phyloP scores from a whole-genome alignment of 2,797 vertebrate species.

The Onychomys torridus region DNA sequence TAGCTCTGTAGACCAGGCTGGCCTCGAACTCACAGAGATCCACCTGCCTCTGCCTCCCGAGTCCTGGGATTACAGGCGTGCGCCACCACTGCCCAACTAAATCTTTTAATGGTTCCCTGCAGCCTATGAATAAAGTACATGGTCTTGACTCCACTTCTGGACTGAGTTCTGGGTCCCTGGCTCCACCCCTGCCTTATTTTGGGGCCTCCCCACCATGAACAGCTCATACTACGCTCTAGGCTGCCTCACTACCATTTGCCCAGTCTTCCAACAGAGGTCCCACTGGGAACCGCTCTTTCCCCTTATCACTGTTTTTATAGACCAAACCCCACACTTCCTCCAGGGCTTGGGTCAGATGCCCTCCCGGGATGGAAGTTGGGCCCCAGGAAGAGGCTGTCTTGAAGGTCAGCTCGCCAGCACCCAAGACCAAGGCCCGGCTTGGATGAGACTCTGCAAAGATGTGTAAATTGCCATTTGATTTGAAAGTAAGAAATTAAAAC shows the following conservation, averaged over 20 bases:
- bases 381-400: background rate
- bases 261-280: background rate
- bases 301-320: background rate
- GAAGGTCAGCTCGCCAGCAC: background rate
- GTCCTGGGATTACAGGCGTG: background rate
- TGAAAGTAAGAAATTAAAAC: constrained; percentile 23
- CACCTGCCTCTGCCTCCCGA: background rate
- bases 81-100: background rate
- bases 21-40: background rate
- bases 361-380: background rate
- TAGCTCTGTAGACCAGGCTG: background rate
- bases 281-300: background rate
- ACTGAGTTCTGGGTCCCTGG: background rate
- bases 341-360: background rate
- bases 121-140: background rate
- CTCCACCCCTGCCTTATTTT: background rate
- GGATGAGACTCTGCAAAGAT: background rate
- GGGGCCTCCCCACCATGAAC: background rate
- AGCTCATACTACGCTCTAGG: background rate
- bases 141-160: background rate
- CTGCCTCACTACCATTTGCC: background rate
- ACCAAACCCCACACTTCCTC: background rate
- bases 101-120: background rate
- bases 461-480: background rate
- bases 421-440: background rate